Percentiles rank a stretch among this genome's conserved stretches.
phyloP scores from a whole-genome alignment of 2,113 vertebrate species.

The Ceyx cyanopectus region DNA sequence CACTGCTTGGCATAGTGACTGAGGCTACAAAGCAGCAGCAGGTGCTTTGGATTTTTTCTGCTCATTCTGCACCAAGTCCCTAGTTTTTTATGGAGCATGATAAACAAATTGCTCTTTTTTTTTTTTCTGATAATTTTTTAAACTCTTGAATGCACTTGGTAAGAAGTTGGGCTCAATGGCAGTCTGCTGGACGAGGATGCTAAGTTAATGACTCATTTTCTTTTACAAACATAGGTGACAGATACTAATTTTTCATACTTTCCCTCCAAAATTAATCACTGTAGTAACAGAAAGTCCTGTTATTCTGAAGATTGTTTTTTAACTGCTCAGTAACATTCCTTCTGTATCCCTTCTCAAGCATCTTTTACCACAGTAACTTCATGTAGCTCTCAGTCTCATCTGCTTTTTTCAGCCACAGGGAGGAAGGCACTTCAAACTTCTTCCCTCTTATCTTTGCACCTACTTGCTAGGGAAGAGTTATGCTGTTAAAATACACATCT shows the following conservation, averaged over 20 bases:
- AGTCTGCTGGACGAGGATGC: not conserved
- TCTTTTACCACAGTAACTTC: not conserved
- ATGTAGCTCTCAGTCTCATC: not conserved
- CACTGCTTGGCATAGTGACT: slow-evolving; percentile 41
- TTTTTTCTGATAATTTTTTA: not conserved
- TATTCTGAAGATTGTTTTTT: not conserved
- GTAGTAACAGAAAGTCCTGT: not conserved
- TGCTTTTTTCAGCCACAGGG: not conserved
- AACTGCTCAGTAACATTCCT: not conserved
- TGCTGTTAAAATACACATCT: not conserved
- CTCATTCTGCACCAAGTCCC: not conserved
- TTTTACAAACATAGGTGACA: not conserved
- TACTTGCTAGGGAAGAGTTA: not conserved
- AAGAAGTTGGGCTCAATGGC: not conserved
- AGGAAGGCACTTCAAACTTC: not conserved
- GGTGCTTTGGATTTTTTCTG: slow-evolving; percentile 17
- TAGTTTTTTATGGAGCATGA: not conserved
- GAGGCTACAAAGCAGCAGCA: slow-evolving; percentile 48
- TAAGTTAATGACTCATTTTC: not conserved
- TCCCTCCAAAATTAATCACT: not conserved
- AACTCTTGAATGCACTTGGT: not conserved
- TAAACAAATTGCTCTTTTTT: not conserved
- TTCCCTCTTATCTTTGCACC: not conserved
- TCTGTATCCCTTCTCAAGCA: not conserved
- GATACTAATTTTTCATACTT: not conserved